Conservation (phyloP, 2,888 invertebrate genomes). For the Brachyptera putata region DNA sequence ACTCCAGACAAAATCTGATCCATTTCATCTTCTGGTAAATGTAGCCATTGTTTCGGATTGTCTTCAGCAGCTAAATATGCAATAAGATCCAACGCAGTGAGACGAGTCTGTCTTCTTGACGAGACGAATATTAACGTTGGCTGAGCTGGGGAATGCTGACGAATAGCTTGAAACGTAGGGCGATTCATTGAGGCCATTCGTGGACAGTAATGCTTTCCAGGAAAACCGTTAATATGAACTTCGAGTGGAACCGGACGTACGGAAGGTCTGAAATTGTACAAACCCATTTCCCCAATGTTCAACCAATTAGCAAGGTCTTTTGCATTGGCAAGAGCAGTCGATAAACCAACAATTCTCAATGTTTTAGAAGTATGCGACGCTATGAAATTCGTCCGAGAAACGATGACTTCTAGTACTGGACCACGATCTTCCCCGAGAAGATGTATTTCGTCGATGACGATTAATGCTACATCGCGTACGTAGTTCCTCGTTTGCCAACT, state of each 20-base stretch:
- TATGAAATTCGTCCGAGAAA: constrained; percentile 95
- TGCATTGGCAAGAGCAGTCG: constrained; percentile 97
- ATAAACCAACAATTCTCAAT: constrained; percentile 88
- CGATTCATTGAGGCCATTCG: constrained; percentile 99
- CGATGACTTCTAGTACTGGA: constrained; percentile 93
- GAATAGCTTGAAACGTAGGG: constrained; percentile 88
- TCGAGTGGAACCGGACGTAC: constrained; percentile 96
- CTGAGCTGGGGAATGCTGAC: constrained; percentile 85
- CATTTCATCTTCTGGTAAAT: constrained; percentile 81
- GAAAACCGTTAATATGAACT: constrained; percentile 91
- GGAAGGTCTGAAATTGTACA: constrained; percentile 97
- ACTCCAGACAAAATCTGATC: constrained; percentile 65
- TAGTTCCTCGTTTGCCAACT: constrained; percentile 97
- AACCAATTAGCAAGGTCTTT: constrained; percentile 96
- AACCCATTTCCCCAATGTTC: constrained; percentile 77
- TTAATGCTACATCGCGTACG: constrained; percentile 83
- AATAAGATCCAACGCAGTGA: constrained; percentile 94
- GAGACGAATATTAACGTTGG: constrained; percentile 94
- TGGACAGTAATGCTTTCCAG: constrained; percentile 98
- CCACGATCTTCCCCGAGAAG: constrained; percentile 87
- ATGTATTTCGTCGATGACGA: constrained; percentile 98
- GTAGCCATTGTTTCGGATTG: constrained; percentile 92
- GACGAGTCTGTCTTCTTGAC: constrained; percentile 90
- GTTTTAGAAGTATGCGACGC: constrained; percentile 79
- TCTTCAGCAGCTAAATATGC: constrained; percentile 85